Base-by-base conservation (phyloP, 2,797 vertebrate genomes). In the Protosalanx chinensis region DNA sequence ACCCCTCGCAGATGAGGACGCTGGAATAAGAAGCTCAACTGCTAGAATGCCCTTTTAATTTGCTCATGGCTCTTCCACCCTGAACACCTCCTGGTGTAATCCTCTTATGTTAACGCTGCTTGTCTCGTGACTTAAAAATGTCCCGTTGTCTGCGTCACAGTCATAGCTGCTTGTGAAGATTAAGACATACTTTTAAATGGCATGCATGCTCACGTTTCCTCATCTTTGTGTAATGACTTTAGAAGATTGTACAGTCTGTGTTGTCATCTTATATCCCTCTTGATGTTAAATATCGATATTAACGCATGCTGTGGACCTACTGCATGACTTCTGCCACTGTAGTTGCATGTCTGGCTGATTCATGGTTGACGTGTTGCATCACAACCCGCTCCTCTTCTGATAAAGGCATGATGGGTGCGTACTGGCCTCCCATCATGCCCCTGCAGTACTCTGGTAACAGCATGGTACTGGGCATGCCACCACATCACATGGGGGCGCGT, bases 321-420 rank as follows among this genome's bases (percentile, higher is more conserved):
- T 73, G 75, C 86, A 83, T 86, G 79, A 61, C 23, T 75, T 81
- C 73, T 83, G 71, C 81, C 85, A 79, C 82, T 91, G 94, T 82
- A 93, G 81, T 79, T 93, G 96, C 96, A 96, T 96, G 95, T 93
- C 73, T 82, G 91, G 96, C 92, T 95, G 90, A 96, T 94, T 95
- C 96, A 95, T 97, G 96, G 41, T 46, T 46, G 93, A 92, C 94
- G 91, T 95, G 88, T 96, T 89, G 77, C 94, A 90, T 88, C 80
- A 91, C 93, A 80, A 72, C 94, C 93, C 90, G 79, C 79, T 78
- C 71, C 74, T 79, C 74, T 71, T n/a, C 51, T 56, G 51, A 78
- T 87, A 84, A 98, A 95, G 94, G 94, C 95, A 93, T 95, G 94
- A 94, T 95, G 92, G 93, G 94, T 93, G 93, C 92, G 91, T 96